Base-by-base conservation (phyloP, 2,797 vertebrate genomes). In the Siniperca obscura region DNA sequence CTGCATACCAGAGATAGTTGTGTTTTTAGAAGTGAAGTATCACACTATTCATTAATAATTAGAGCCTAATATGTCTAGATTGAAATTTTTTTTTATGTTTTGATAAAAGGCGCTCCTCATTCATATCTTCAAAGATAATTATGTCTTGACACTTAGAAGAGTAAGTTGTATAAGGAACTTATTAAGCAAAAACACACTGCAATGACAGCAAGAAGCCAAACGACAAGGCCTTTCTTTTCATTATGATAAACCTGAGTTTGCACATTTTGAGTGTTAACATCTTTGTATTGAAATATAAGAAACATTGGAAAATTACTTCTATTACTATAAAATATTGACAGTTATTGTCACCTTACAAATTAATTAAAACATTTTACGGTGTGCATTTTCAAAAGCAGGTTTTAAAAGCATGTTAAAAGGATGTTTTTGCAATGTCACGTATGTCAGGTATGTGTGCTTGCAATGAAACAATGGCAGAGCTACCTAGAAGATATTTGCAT, bases 1-100 rank as follows among this genome's bases (percentile, higher is more conserved):
- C 76, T 27, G 57, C 87, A 93, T 91, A 86, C 91, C 84, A 81
- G 27, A 76, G 67, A 87, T 75, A 65, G 73, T 36, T 75, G 30
- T 67, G 76, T 89, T 88, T 90, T 90, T 75, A 85, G 11, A 70
- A 59, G 71, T 65, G 12, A 61, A 55, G 52, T 70, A 74, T 89
- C 40, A 4, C 27, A 1, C 74, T 27, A 71, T 88, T 86, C 76
- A 84, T 78, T 76, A 48, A 50, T 42, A 68, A 78, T 85, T 84
- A 77, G 9, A 60, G 40, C 16, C 52, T 30, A 36, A 70, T 44
- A 75, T 72, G 44, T 69, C 17, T 13, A 42, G 62, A 71, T 25
- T 44, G 34, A 56, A 70, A 69, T 71, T 1, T 34, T 74, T 74
- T 76, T 56, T 78, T 17, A 76, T 62, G 4, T 27, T 70, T 74